Base-by-base conservation (phyloP, 2,113 vertebrate species). In the Ageneiosus marmoratus region DNA sequence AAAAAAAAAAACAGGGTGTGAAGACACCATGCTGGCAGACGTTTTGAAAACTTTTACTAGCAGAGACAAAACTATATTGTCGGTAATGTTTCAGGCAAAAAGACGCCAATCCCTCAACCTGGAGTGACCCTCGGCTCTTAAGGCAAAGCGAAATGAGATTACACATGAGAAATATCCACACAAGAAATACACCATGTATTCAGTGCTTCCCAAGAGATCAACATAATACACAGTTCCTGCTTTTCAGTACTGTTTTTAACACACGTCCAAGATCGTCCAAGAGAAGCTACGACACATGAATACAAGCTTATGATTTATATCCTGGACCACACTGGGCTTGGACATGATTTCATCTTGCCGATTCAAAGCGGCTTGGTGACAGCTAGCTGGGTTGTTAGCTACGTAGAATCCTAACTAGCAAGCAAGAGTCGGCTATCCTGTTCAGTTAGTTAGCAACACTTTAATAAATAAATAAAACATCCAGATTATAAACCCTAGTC, bases 81-180 rank as follows among this genome's bases (percentile, higher is more conserved):
- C n/a, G n/a, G n/a, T n/a, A n/a, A n/a, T n/a, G n/a, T 29, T 34
- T 75, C 69, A 72, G 6, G 22, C 76, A 60, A 24, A 46, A 15
- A 50, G 63, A 41, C 24, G 32, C 55, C 50, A 27, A 62, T 72
- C 29, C 53, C 29, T 70, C 24, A n/a, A 74, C 41, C 55, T 32
- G 32, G 75, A 63, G 83, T 37, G n/a, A 82, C 65, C 58, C 62
- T 72, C 48, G 44, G 75, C 81, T 74, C 69, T 77, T 88, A 84
- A 86, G 86, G 81, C 67, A 56, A 58, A 87, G 73, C 72, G 82
- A 81, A 82, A 77, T 62, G 77, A 82, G 29, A 55, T 77, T 55
- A 74, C 37, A 18, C 50, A 84, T n/a, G n/a, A n/a, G n/a, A n/a
- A n/a, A n/a, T n/a, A n/a, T n/a, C 70, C 77, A 77, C 12, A 20